These are phyloP conservation scores for Psephotus haematonotus DNA, from an alignment of 2,113 vertebrate species.

Conservation along the genomic window DNA sequence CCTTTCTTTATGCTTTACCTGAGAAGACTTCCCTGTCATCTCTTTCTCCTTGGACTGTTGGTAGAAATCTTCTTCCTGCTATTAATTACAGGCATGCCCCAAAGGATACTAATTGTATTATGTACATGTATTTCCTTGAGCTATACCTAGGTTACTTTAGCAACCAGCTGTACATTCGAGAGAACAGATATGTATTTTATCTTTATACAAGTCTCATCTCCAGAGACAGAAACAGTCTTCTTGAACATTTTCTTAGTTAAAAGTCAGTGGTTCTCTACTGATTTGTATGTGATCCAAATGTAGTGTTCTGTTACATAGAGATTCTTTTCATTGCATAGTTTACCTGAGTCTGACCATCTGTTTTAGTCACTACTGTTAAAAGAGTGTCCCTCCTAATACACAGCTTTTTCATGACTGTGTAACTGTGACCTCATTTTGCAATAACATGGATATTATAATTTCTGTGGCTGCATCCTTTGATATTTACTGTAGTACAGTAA, in stretches of 20 bases:
- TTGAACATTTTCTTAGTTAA: background rate
- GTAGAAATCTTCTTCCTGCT: background rate
- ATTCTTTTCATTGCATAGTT: background rate
- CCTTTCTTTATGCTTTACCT: background rate
- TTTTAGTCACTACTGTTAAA: background rate
- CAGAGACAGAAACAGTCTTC: background rate
- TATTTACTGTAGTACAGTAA: background rate
- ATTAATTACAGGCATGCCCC: background rate
- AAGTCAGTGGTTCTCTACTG: background rate
- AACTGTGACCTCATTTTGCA: background rate
- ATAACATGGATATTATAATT: rapidly evolving
- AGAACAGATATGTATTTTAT: background rate
- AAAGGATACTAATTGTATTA: background rate
- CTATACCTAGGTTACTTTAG: background rate
- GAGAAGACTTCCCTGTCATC: background rate
- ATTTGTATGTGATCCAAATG: background rate
- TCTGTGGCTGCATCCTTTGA: background rate
- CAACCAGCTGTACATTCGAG: background rate
- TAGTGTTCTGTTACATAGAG: background rate
- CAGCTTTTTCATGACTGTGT: background rate
- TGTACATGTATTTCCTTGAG: background rate
- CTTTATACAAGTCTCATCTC: background rate
- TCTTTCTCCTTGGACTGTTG: background rate
- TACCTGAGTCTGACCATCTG: background rate
- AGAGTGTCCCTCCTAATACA: background rate